These are phyloP conservation scores for Eptesicus fuscus DNA, from an alignment of 2,113 vertebrate genomes.

Conservation along the genomic window DNA sequence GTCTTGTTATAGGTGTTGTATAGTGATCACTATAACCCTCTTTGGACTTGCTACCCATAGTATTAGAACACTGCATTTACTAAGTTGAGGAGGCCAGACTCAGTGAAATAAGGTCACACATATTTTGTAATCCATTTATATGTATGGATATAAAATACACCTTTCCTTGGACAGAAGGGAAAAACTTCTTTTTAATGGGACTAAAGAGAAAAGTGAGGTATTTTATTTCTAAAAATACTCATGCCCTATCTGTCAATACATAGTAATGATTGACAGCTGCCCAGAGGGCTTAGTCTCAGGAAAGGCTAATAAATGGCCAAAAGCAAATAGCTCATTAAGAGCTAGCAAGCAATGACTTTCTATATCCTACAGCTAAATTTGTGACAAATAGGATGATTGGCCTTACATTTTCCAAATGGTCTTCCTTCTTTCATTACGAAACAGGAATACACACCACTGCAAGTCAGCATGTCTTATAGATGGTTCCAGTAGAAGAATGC, in stretches of 20 bases:
- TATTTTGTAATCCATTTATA: slow-evolving; percentile 28
- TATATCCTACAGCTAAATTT: slow-evolving; percentile 54
- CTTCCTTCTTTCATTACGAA: slow-evolving; percentile 1
- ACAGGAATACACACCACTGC: neutral
- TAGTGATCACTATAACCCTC: neutral
- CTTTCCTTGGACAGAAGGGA: slow-evolving; percentile 30
- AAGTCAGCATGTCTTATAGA: neutral
- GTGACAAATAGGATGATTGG: slow-evolving; percentile 50
- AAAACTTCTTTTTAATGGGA: slow-evolving; percentile 24
- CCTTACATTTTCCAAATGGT: slow-evolving; percentile 25
- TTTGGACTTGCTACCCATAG: neutral
- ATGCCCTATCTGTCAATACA: neutral
- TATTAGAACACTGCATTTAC: neutral
- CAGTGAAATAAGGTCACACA: slow-evolving; percentile 23
- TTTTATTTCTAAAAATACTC: slow-evolving; percentile 49
- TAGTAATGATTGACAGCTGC: slow-evolving; percentile 57
- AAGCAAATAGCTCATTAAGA: slow-evolving; percentile 64
- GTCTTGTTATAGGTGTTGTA: slow-evolving; percentile 50
- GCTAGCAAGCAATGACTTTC: slow-evolving; percentile 54
- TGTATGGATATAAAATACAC: slow-evolving; percentile 32
- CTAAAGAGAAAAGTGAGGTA: slow-evolving; percentile 27
- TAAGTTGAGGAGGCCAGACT: neutral
- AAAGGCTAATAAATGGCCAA: slow-evolving; percentile 53
- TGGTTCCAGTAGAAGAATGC: neutral
- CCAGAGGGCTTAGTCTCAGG: slow-evolving; percentile 34